Evolutionary conservation across 2,113 vertebrate species (phyloP).

Genomic region (Burhinus bistriatus): DNA sequence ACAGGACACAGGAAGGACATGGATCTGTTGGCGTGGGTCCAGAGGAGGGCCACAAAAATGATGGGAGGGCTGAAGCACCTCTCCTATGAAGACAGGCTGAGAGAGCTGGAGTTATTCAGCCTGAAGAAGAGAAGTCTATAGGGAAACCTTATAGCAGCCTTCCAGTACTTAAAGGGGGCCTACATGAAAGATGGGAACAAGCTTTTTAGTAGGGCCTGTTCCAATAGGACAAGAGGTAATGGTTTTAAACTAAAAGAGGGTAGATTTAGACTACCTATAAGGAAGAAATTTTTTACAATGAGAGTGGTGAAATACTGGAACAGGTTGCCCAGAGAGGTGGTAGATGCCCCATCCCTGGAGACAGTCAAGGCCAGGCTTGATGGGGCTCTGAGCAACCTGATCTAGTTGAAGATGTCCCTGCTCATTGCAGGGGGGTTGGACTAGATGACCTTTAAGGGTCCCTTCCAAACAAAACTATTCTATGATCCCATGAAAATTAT

Average conservation of each 20-base stretch:
- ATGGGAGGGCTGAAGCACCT: background rate
- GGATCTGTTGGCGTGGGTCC: background rate
- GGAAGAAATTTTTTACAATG: background rate
- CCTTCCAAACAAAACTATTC: background rate
- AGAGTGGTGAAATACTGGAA: background rate
- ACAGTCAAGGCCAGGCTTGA: background rate
- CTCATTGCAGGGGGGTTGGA: background rate
- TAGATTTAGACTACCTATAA: background rate
- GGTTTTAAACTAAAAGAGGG: background rate
- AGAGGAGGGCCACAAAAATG: background rate
- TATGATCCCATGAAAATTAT: background rate
- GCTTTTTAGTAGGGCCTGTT: too few relatives aligned
- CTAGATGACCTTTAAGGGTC: background rate
- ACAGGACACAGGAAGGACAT: background rate
- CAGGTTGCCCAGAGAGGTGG: background rate
- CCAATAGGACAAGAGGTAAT: background rate
- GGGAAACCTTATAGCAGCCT: background rate
- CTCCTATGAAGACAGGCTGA: background rate
- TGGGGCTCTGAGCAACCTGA: background rate
- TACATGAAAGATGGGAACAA: too few relatives aligned
- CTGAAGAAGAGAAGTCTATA: background rate
- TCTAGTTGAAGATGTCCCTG: background rate
- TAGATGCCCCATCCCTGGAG: background rate
- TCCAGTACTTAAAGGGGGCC: background rate
- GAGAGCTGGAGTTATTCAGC: background rate